A percentile compares a stretch with the other conserved stretches of the same genome.
phyloP scores from a whole-genome alignment of 2,888 invertebrate genomes.

The Meta bourneti region DNA sequence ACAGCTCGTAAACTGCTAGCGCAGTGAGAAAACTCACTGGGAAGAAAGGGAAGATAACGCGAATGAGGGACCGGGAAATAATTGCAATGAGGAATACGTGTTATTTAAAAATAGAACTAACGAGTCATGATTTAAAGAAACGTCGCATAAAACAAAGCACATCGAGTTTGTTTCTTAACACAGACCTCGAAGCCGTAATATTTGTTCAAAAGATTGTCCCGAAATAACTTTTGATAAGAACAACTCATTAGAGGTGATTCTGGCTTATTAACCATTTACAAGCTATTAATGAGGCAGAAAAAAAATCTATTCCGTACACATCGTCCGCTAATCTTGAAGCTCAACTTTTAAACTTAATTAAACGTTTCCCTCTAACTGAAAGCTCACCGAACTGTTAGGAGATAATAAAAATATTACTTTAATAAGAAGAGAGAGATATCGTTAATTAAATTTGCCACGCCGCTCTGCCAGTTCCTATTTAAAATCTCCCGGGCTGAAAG shows the following conservation, averaged over 20 bases:
- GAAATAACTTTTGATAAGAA: not conserved
- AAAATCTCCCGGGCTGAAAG: not conserved
- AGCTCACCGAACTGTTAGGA: not conserved
- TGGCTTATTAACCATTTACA: not conserved
- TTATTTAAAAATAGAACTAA: too few species aligned
- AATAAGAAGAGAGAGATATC: not conserved
- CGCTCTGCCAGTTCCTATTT: not conserved
- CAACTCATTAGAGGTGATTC: not conserved
- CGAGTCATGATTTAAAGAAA: too few species aligned
- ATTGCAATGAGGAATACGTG: too few species aligned
- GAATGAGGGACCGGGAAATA: too few species aligned
- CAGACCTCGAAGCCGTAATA: not conserved
- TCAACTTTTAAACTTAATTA: slow-evolving; percentile 1
- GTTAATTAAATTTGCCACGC: not conserved
- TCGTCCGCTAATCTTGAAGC: not conserved
- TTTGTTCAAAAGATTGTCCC: not conserved
- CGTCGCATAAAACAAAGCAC: too few species aligned
- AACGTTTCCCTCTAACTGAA: not conserved
- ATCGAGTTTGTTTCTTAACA: too few species aligned
- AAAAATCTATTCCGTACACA: not conserved
- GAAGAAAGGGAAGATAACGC: too few species aligned
- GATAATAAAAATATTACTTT: not conserved
- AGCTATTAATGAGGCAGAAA: not conserved
- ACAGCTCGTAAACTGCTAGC: too few species aligned
- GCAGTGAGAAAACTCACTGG: too few species aligned